Base-by-base conservation (phyloP, 2,797 vertebrate genomes). In the Cossypha caffra region DNA sequence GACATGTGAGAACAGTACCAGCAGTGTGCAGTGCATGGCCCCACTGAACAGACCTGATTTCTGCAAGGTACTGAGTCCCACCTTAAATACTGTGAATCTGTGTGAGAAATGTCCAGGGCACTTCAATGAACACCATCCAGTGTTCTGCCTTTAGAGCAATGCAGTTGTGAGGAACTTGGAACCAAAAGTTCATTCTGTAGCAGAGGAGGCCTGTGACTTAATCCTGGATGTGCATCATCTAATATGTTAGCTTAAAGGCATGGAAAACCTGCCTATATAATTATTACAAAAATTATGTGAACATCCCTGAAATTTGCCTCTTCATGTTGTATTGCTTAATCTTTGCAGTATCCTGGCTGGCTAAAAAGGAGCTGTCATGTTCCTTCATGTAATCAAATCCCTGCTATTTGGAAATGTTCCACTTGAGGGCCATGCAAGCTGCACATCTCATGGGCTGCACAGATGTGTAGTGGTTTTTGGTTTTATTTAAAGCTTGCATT, bases 91-190 rank as follows among this genome's bases (percentile, higher is more conserved):
- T 76, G 21, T 38, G 21, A 26, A 12, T 75, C 33, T 33, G 10
- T 37, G 21, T 38, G 7, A 43, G 63, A 50, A 63, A 12, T 19
- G 19, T 28, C 21, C 45, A 16, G 28, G 45, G 43, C 47, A 15
- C 43, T 48, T 42, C 75, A 40, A 3, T 19, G n/a, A 71, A 29
- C 12, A 19, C 8, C 29, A n/a, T 29, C 40, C 55, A 37, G 1
- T 1, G 1, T 21, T 87, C 35, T 85, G 77, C 71, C 64, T 67
- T 25, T 42, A 59, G 29, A 73, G 37, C 50, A 52, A 13, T 15
- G 7, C 0, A 0, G 0, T 2, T 42, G 17, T 19, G 35, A 38
- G 63, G 66, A 50, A 47, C 45, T 54, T 73, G 38, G 58, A 78
- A 50, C 20, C n/a, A 28, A 11, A 72, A 38, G 48, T 40, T 74